These are phyloP conservation scores for Zygaena filipendulae DNA, from an alignment of 2,888 invertebrate genomes.

Conservation along the genomic window DNA sequence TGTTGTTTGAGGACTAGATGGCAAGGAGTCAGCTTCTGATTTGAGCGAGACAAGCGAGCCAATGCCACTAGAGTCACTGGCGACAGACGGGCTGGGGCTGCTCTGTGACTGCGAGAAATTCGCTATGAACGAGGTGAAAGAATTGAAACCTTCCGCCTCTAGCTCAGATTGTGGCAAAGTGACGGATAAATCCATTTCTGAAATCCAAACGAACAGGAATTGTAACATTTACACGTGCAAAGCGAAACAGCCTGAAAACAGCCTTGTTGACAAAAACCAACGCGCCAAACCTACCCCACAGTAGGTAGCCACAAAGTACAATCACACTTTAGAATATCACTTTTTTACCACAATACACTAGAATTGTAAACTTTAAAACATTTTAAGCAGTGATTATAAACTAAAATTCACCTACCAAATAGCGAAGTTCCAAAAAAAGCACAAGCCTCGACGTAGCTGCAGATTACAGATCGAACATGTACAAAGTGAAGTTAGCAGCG, in stretches of 20 bases:
- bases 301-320: no score
- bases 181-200: conserved; percentile 72
- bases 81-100: conserved; percentile 67
- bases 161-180: conserved; percentile 69
- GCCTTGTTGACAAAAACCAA: conserved; percentile 59
- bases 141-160: conserved; percentile 63
- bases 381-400: conserved; percentile 27
- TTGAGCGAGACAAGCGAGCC: conserved; percentile 67
- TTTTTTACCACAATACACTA: conserved; percentile 26
- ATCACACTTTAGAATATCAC: no score
- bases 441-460: conserved; percentile 60
- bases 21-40: conserved; percentile 55
- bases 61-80: conserved; percentile 72
- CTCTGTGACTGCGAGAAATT: conserved; percentile 56
- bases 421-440: conserved; percentile 52
- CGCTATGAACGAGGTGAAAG: conserved; percentile 60
- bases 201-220: conserved; percentile 40
- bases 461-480: conserved; percentile 66
- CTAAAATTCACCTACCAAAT: conserved; percentile 63
- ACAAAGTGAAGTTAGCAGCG: conserved; percentile 52
- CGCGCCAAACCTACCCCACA: conserved; percentile 54
- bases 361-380: conserved; percentile 21
- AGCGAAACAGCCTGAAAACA: conserved; percentile 42
- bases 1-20: conserved; percentile 64
- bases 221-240: conserved; percentile 58